These are phyloP conservation scores for Melieria picta DNA, from an alignment of 2,888 invertebrate genomes.

Conservation along the genomic window DNA sequence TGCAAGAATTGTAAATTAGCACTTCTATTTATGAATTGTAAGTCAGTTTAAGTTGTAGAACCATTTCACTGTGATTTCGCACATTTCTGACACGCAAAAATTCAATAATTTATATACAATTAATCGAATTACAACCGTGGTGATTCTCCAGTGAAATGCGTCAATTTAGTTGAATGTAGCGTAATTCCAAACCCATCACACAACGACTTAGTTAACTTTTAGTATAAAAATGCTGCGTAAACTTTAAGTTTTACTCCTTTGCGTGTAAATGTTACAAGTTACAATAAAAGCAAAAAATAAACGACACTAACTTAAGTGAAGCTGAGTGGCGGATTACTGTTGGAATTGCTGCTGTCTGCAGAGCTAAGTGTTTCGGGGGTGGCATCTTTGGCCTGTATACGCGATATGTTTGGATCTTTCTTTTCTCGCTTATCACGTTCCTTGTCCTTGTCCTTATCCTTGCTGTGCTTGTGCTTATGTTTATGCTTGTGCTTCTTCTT, in stretches of 20 bases:
- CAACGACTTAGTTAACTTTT: background rate
- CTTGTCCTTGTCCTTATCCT: conserved; percentile 71
- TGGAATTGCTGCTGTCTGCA: conserved; percentile 65
- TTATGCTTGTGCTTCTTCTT: conserved; percentile 86
- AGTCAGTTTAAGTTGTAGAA: no score
- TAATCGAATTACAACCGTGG: no score
- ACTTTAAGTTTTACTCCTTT: conserved; percentile 18
- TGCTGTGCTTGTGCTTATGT: conserved; percentile 91
- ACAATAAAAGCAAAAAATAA: conserved; percentile 46
- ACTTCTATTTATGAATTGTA: no score
- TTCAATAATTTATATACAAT: no score
- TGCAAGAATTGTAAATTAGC: no score
- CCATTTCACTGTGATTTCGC: no score
- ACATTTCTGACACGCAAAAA: no score
- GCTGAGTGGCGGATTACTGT: conserved; percentile 59
- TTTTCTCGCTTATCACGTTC: conserved; percentile 67
- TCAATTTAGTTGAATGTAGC: no score
- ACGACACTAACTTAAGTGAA: conserved; percentile 41
- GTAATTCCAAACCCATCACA: no score
- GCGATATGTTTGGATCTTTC: conserved; percentile 61
- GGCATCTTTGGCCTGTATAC: conserved; percentile 60
- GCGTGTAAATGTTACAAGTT: conserved; percentile 39
- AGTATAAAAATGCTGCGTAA: conserved; percentile 1
- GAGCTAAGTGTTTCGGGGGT: conserved; percentile 66
- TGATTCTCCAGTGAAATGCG: no score